Conservation (phyloP, 2,113 vertebrate species). For the Serilophus lunatus region DNA sequence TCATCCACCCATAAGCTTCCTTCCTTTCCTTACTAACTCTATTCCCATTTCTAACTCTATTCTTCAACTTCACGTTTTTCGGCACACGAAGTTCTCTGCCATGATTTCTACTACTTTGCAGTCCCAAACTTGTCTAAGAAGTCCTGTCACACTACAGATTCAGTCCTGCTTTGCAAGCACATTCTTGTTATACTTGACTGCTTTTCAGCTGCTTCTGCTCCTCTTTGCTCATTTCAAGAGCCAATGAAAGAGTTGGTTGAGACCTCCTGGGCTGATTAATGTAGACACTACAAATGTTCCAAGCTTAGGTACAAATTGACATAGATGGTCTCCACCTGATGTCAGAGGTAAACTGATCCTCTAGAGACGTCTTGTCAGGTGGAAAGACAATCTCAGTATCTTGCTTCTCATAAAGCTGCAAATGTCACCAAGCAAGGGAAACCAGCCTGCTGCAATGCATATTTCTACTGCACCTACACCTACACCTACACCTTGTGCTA, state of each 20-base stretch:
- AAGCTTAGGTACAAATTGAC: not conserved
- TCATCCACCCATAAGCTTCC: not conserved
- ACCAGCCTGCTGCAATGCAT: not conserved
- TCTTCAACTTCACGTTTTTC: not conserved
- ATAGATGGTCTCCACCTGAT: not conserved
- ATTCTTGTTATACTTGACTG: not conserved
- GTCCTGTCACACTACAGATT: not conserved
- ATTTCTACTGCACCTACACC: not conserved
- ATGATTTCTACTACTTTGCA: not conserved
- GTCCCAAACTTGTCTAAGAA: not conserved
- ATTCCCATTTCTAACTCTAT: not conserved
- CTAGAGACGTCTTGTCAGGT: not conserved
- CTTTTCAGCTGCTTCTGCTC: not conserved
- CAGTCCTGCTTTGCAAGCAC: not conserved
- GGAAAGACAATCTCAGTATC: not conserved
- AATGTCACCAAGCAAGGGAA: not conserved
- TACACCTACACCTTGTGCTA: not conserved
- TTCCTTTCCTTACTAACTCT: not conserved
- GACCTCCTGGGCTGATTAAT: conserved; percentile 2
- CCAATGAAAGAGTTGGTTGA: not conserved
- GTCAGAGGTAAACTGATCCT: not conserved
- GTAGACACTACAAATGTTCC: not conserved
- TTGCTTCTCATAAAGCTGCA: not conserved
- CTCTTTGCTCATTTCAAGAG: not conserved
- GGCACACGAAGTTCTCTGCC: not conserved